A percentile compares a stretch with the other conserved stretches of the same genome.
These are phyloP conservation scores for Notodonta dromedarius DNA, from an alignment of 2,888 invertebrate genomes.

Conservation along the genomic window DNA sequence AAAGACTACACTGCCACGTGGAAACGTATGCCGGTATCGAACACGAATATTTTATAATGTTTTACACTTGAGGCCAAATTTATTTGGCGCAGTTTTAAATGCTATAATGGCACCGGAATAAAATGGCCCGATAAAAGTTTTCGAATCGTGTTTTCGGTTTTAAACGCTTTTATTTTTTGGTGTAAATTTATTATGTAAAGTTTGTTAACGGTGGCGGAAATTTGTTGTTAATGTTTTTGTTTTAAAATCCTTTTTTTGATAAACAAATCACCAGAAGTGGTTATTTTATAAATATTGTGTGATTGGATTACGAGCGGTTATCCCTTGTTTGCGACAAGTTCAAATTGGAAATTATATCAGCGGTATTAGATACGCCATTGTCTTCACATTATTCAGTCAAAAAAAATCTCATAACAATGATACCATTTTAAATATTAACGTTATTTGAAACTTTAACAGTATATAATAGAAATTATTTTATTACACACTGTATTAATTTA, in stretches of 20 bases:
- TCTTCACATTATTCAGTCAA: too few species aligned
- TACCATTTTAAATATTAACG: background rate
- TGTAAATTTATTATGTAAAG: background rate
- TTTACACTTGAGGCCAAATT: slow-evolving; percentile 30
- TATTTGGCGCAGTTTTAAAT: slow-evolving; percentile 5
- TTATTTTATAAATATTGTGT: too few species aligned
- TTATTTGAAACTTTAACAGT: background rate
- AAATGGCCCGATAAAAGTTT: slow-evolving; percentile 4
- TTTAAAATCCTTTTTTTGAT: background rate
- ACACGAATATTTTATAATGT: slow-evolving; percentile 41
- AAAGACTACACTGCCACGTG: slow-evolving; percentile 36
- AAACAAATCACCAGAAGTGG: background rate
- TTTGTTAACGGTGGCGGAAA: background rate
- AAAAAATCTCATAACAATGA: too few species aligned
- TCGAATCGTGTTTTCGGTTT: slow-evolving; percentile 4
- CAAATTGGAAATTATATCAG: too few species aligned
- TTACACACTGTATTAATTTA: background rate
- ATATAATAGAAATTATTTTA: background rate
- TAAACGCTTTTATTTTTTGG: slow-evolving; percentile 2
- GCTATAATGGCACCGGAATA: slow-evolving; percentile 1
- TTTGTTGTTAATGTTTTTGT: background rate
- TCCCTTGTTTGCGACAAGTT: too few species aligned
- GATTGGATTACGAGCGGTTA: too few species aligned
- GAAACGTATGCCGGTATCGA: slow-evolving; percentile 35
- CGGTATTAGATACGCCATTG: too few species aligned